These are phyloP conservation scores for Amphipyra tragopoginis DNA, from an alignment of 2,888 invertebrate species.

Conservation along the genomic window DNA sequence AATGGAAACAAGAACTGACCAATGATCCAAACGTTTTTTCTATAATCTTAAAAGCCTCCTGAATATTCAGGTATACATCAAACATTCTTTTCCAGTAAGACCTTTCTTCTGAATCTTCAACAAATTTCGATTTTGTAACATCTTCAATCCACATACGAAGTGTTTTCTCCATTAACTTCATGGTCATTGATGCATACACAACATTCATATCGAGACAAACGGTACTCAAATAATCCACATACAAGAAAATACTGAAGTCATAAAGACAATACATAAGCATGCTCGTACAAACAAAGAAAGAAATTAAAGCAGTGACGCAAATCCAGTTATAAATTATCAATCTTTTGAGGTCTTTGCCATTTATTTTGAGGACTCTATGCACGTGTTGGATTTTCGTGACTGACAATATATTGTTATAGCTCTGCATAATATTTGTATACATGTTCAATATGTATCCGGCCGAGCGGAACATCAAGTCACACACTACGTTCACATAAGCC, in stretches of 20 bases:
- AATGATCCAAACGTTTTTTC: too few relatives aligned
- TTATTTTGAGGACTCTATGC: constrained; percentile 7
- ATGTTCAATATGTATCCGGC: neutral
- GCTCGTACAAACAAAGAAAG: neutral
- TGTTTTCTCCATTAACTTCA: too few relatives aligned
- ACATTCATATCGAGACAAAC: constrained; percentile 11
- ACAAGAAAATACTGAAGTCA: neutral
- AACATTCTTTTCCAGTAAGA: too few relatives aligned
- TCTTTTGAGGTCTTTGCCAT: neutral
- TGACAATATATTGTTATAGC: constrained; percentile 6
- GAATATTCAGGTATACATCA: too few relatives aligned
- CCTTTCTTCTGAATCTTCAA: too few relatives aligned
- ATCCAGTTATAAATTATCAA: constrained; percentile 2
- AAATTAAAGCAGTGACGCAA: neutral
- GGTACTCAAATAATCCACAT: neutral
- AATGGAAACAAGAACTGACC: too few relatives aligned
- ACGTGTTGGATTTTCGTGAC: constrained; percentile 7
- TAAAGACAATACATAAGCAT: neutral
- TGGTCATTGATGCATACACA: constrained; percentile 8
- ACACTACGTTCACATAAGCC: neutral
- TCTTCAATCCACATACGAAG: too few relatives aligned
- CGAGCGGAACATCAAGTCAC: neutral
- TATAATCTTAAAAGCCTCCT: too few relatives aligned
- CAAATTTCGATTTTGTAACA: too few relatives aligned
- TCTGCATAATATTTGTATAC: too few relatives aligned